A percentile compares a stretch with the other conserved stretches of the same genome.
These are phyloP conservation scores for Pomatostomus ruficeps DNA, from an alignment of 2,113 vertebrate species.

Conservation along the genomic window DNA sequence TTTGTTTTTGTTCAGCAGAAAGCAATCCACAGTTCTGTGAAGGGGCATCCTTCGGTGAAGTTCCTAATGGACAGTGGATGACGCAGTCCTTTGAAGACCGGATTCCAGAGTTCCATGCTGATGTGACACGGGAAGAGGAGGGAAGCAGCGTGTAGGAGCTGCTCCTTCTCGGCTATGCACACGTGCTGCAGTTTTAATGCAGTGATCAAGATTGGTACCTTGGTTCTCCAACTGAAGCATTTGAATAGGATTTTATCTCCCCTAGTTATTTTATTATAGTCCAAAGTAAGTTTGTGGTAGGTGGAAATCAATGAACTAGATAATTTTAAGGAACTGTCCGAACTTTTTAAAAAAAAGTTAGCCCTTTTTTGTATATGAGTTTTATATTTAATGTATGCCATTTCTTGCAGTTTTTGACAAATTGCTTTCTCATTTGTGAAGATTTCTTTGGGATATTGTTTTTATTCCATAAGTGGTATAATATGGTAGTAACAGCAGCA, in stretches of 20 bases:
- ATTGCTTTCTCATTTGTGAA: slow-evolving; percentile 54
- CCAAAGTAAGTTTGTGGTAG: slow-evolving; percentile 52
- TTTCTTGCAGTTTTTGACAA: slow-evolving; percentile 68
- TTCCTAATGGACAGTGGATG: slow-evolving; percentile 87
- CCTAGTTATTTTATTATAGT: slow-evolving; percentile 51
- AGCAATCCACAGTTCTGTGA: slow-evolving; percentile 45
- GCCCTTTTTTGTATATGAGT: slow-evolving; percentile 61
- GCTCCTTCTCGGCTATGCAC: neutral
- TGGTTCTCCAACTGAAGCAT: slow-evolving; percentile 68
- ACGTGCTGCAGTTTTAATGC: slow-evolving; percentile 75
- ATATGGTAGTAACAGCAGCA: slow-evolving; percentile 8
- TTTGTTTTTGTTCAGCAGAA: slow-evolving; percentile 33
- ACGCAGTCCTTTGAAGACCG: slow-evolving; percentile 81
- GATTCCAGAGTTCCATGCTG: slow-evolving; percentile 69
- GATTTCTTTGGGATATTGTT: slow-evolving; percentile 36
- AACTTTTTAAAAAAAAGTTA: slow-evolving; percentile 1
- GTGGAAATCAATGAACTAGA: slow-evolving; percentile 49
- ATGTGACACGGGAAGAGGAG: slow-evolving; percentile 16
- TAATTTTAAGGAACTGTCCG: slow-evolving; percentile 49
- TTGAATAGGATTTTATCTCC: slow-evolving; percentile 58
- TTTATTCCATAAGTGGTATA: slow-evolving; percentile 56
- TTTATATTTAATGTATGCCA: slow-evolving; percentile 71
- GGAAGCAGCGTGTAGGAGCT: slow-evolving; percentile 28
- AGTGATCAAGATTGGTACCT: slow-evolving; percentile 62
- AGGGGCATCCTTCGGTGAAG: slow-evolving; percentile 45